A percentile compares a stretch with the other conserved stretches of the same genome.
phyloP scores from a whole-genome alignment of 2,888 invertebrate species.

The Leptopterna dolabrata region DNA sequence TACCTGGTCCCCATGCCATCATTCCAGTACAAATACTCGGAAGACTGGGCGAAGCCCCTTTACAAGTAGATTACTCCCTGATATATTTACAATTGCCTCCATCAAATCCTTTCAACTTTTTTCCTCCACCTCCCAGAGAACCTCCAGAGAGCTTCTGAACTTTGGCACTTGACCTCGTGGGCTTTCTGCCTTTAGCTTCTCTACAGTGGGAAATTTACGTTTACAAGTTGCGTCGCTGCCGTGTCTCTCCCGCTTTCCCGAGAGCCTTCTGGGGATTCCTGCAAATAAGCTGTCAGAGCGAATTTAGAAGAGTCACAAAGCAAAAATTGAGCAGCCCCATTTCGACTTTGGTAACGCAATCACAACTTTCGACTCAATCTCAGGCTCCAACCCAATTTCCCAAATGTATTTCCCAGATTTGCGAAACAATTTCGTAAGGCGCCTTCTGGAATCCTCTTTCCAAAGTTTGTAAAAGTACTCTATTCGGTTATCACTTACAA shows the following conservation, averaged over 20 bases:
- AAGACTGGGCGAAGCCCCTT: not conserved
- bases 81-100: constrained; percentile 47
- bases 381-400: constrained; percentile 34
- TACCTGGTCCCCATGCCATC: constrained; percentile 38
- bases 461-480: not conserved
- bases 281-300: constrained; percentile 29
- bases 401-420: constrained; percentile 21
- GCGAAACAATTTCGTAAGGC: constrained; percentile 17
- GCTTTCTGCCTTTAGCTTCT: not conserved
- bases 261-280: not conserved
- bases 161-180: constrained; percentile 50
- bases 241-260: not conserved
- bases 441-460: not conserved
- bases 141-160: constrained; percentile 17
- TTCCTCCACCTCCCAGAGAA: not conserved
- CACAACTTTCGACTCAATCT: constrained; percentile 44
- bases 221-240: not conserved
- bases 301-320: constrained; percentile 34
- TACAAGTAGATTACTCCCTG: constrained; percentile 36
- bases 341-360: constrained; percentile 38
- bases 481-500: too few relatives aligned
- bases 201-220: constrained; percentile 10
- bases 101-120: constrained; percentile 25
- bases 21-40: constrained; percentile 29
- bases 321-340: constrained; percentile 38